A percentile compares a stretch with the other conserved stretches of the same genome.
Evolutionary conservation across 1,140 invertebrate genomes (phyloP).

Genomic region (Drosophila suzukii): DNA sequence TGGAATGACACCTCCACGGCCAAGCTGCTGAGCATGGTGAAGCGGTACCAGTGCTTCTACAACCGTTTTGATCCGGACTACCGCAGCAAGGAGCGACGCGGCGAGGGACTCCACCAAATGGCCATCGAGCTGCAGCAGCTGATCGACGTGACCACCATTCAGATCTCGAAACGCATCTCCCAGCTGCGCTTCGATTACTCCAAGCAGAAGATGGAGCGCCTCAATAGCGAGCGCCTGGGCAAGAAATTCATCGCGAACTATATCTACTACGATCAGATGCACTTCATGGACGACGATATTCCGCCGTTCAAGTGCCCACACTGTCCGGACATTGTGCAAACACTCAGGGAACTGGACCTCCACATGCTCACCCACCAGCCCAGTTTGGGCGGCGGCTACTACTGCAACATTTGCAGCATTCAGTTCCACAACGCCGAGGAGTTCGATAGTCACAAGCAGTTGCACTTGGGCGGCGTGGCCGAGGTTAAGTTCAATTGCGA

Average conservation of each 20-base stretch:
- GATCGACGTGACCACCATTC: slow-evolving; percentile 77
- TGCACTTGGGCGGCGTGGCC: slow-evolving; percentile 61
- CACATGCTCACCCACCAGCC: slow-evolving; percentile 74
- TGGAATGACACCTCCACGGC: slow-evolving; percentile 80
- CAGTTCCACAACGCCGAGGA: slow-evolving; percentile 67
- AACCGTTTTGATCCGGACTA: slow-evolving; percentile 78
- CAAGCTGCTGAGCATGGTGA: slow-evolving; percentile 71
- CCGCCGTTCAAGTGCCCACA: slow-evolving; percentile 79
- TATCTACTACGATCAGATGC: slow-evolving; percentile 78
- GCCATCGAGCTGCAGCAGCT: slow-evolving; percentile 68
- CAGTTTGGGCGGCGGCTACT: slow-evolving; percentile 56
- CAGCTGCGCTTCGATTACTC: slow-evolving; percentile 81
- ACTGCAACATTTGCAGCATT: slow-evolving; percentile 69
- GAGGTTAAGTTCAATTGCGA: slow-evolving; percentile 75
- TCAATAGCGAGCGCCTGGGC: slow-evolving; percentile 66
- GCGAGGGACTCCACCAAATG: slow-evolving; percentile 78
- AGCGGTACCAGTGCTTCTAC: slow-evolving; percentile 77
- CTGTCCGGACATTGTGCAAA: slow-evolving; percentile 71
- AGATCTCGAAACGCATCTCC: slow-evolving; percentile 80
- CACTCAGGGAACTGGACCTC: slow-evolving; percentile 69
- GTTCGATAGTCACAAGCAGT: slow-evolving; percentile 71
- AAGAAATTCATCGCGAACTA: slow-evolving; percentile 73
- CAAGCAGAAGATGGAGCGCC: slow-evolving; percentile 74
- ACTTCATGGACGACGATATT: slow-evolving; percentile 78
- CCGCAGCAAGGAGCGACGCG: slow-evolving; percentile 78